phyloP scores from a whole-genome alignment of 1,140 invertebrate species.

The Oedothorax gibbosus region DNA sequence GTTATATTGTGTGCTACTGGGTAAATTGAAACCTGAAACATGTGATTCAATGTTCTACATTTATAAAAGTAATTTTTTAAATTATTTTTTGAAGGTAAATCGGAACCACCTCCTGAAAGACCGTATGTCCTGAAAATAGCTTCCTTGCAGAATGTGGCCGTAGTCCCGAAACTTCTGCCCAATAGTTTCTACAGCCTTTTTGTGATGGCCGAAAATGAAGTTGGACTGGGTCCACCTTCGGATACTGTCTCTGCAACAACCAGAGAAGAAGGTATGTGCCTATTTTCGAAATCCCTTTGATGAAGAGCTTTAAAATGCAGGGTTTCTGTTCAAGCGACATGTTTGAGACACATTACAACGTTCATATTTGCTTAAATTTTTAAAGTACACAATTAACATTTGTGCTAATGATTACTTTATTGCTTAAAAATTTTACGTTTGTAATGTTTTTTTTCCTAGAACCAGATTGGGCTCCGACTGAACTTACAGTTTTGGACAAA shows the following conservation, averaged over 20 bases:
- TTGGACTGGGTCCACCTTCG: slow-evolving; percentile 82
- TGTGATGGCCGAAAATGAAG: slow-evolving; percentile 69
- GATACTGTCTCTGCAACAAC: slow-evolving; percentile 85
- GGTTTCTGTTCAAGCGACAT: no score
- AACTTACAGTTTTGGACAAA: slow-evolving; percentile 85
- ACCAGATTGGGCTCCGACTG: slow-evolving; percentile 69
- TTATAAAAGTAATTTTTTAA: no score
- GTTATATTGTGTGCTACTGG: no score
- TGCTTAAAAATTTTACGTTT: not conserved
- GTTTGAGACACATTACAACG: no score
- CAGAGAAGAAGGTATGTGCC: slow-evolving; percentile 79
- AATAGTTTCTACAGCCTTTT: slow-evolving; percentile 67
- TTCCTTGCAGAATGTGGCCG: slow-evolving; percentile 59
- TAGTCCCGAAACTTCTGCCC: slow-evolving; percentile 66
- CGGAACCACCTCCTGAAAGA: slow-evolving; percentile 65
- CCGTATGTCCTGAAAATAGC: slow-evolving; percentile 48
- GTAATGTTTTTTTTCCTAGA: slow-evolving; percentile 50
- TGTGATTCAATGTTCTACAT: no score
- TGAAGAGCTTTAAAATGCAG: no score
- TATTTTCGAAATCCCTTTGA: not conserved
- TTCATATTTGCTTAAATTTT: no score
- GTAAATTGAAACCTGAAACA: no score
- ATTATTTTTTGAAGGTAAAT: slow-evolving; percentile 32
- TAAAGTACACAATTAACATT: no score
- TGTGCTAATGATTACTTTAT: no score